phyloP scores from a whole-genome alignment of 2,888 invertebrate genomes.

The Oxytorus armatus region DNA sequence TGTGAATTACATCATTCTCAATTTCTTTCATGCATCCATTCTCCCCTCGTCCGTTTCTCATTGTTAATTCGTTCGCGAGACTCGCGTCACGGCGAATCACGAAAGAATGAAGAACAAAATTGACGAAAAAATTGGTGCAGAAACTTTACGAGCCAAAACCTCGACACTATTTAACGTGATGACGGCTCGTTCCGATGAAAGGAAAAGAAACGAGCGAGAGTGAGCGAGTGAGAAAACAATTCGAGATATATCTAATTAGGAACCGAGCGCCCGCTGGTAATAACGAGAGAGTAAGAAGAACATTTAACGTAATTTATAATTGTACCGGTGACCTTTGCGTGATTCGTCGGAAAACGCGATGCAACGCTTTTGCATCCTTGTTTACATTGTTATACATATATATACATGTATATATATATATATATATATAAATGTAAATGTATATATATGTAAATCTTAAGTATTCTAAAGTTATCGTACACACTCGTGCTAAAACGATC shows the following conservation, averaged over 20 bases:
- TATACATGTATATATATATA: conserved; percentile 21
- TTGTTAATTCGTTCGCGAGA: background rate
- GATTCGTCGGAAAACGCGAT: conserved; percentile 69
- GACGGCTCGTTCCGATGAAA: conserved; percentile 3
- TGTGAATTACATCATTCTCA: background rate
- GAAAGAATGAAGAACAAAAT: background rate
- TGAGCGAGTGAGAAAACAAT: too few relatives aligned
- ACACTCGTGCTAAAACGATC: conserved; percentile 47
- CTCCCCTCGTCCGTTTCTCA: background rate
- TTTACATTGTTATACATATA: conserved; percentile 2
- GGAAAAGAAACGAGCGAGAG: conserved; percentile 10
- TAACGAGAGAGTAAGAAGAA: conserved; percentile 37
- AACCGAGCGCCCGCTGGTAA: conserved; percentile 3
- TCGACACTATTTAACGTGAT: conserved; percentile 7
- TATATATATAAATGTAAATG: conserved; percentile 14
- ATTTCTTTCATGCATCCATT: background rate
- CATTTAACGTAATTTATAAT: conserved; percentile 71
- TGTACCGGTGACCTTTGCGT: conserved; percentile 80
- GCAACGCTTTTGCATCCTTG: conserved; percentile 11
- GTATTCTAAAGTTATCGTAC: conserved; percentile 31
- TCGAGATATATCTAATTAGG: conserved; percentile 53
- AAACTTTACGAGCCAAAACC: conserved; percentile 1
- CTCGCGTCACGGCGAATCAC: conserved; percentile 11
- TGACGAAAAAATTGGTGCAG: background rate
- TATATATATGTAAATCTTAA: conserved; percentile 14